Evolutionary conservation across 1,140 invertebrate genomes (phyloP), one percentile per base, ranked within the genome.

Genomic region (Teleopsis dalmanni): DNA sequence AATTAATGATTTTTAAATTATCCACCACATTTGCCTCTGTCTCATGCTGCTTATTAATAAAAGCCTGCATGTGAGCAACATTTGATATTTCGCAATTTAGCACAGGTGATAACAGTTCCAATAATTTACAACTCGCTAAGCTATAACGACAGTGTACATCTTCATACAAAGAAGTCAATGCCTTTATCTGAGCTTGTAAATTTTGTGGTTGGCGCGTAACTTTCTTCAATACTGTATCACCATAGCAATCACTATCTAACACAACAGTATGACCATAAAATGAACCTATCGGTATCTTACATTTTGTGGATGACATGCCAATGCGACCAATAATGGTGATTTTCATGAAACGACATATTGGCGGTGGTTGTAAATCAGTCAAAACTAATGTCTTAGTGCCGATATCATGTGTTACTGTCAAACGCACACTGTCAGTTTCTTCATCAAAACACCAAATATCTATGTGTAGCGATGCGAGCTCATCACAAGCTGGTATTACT

Each of bases 181-280:
- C 61, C 36, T 70, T 70, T 1, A 70, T 50, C 37, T 70, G 67
- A 3, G 55, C 27, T 37, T 59, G 58, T 4, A 70, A 50, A 26
- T 56, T 58, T 23, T 55, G 55, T 1, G 47, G 21, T 9, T 58
- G 57, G 14, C 59, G 55, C 22, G 58, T 65, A 4, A 70, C 53
- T n/a, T 58, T 64, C 19, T 55, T 50, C 45, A 65, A 47, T 26
- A 70, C n/a, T 16, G 71, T 54, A 60, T 79, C 75, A 0, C 75
- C 74, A 51, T 79, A 79, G 50, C 77, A 73, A 71, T 81, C 83
- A 55, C 81, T 82, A 6, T 83, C 83, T 31, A 87, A 67, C 41
- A 89, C 78, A 21, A 88, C 81, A 33, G 89, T 82, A 65, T 94
- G 90, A 3, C 92, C 92, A 63, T 89, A 95, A 71, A 94, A 95